These are phyloP conservation scores for Ptychadena robeensis DNA, from an alignment of 2,797 vertebrate species.

Conservation along the genomic window DNA sequence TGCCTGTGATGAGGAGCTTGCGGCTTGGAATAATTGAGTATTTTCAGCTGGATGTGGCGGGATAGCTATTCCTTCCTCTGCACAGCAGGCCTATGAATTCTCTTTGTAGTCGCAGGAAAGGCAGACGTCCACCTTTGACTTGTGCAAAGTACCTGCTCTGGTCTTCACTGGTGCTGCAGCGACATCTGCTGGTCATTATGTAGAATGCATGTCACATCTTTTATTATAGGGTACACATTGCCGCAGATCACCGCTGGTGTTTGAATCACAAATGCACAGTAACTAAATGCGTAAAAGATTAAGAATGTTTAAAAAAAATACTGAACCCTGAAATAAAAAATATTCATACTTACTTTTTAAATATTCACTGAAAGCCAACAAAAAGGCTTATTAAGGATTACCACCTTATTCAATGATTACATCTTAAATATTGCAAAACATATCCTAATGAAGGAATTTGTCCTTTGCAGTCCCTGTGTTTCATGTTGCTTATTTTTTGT, in stretches of 20 bases:
- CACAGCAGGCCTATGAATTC: slow-evolving; percentile 45
- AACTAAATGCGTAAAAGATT: not conserved
- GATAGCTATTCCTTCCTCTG: slow-evolving; percentile 44
- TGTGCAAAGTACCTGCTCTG: slow-evolving; percentile 33
- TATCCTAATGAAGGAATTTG: not conserved
- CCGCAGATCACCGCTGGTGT: not conserved
- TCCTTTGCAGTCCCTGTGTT: not conserved
- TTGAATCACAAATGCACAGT: not conserved
- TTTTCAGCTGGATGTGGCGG: slow-evolving; percentile 38
- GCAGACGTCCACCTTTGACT: slow-evolving; percentile 48
- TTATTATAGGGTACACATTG: too few relatives aligned
- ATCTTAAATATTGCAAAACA: not conserved
- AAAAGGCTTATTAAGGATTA: not conserved
- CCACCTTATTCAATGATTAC: not conserved
- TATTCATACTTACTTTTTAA: too few relatives aligned
- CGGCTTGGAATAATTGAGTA: slow-evolving; percentile 54
- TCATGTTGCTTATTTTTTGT: not conserved
- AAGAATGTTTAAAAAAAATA: too few relatives aligned
- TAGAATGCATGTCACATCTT: slow-evolving; percentile 1
- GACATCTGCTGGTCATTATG: slow-evolving; percentile 33
- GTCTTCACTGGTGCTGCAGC: slow-evolving; percentile 6
- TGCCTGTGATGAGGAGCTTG: slow-evolving; percentile 55
- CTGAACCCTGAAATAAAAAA: too few relatives aligned
- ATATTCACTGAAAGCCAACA: not conserved
- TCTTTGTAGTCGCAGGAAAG: slow-evolving; percentile 30